Percentiles rank a stretch among this genome's conserved stretches.
These are phyloP conservation scores for Hypselothyrea guttata DNA, from an alignment of 2,888 invertebrate genomes.

Conservation along the genomic window DNA sequence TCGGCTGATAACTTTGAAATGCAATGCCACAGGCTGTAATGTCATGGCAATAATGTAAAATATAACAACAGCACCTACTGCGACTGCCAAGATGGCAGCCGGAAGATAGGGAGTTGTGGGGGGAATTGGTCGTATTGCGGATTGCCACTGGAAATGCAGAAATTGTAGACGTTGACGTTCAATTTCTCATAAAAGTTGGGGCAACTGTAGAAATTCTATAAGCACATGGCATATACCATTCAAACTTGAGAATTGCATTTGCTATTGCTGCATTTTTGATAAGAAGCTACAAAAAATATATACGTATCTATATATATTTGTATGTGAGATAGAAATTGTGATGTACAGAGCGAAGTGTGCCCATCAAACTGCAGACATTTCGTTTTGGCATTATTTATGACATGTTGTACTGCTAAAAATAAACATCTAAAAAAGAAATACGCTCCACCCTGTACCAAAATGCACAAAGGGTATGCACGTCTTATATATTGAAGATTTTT, in stretches of 20 bases:
- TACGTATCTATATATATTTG: too few species aligned
- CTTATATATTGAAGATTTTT: too few species aligned
- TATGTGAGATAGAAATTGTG: neutral
- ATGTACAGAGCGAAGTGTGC: slow-evolving; percentile 5
- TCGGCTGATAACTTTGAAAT: slow-evolving; percentile 70
- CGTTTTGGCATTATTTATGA: neutral
- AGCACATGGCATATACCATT: slow-evolving; percentile 54
- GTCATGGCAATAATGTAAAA: slow-evolving; percentile 73
- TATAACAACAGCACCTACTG: slow-evolving; percentile 29
- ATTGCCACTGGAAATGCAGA: slow-evolving; percentile 11
- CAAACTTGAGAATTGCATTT: slow-evolving; percentile 67
- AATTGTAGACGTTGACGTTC: slow-evolving; percentile 54
- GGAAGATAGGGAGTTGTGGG: slow-evolving; percentile 6
- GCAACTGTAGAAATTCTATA: slow-evolving; percentile 37
- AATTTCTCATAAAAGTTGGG: slow-evolving; percentile 72
- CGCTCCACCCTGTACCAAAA: too few species aligned
- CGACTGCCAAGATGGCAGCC: slow-evolving; percentile 11
- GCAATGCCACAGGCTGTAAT: slow-evolving; percentile 73
- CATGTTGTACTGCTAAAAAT: too few species aligned
- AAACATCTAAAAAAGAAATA: too few species aligned
- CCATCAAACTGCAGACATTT: slow-evolving; percentile 18
- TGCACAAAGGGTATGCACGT: too few species aligned
- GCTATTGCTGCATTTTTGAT: slow-evolving; percentile 51
- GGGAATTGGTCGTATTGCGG: slow-evolving; percentile 5
- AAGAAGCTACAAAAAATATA: slow-evolving; percentile 27